These are phyloP conservation scores for Misgurnus mizolepis DNA, from an alignment of 2,113 vertebrate genomes.

Conservation along the genomic window DNA sequence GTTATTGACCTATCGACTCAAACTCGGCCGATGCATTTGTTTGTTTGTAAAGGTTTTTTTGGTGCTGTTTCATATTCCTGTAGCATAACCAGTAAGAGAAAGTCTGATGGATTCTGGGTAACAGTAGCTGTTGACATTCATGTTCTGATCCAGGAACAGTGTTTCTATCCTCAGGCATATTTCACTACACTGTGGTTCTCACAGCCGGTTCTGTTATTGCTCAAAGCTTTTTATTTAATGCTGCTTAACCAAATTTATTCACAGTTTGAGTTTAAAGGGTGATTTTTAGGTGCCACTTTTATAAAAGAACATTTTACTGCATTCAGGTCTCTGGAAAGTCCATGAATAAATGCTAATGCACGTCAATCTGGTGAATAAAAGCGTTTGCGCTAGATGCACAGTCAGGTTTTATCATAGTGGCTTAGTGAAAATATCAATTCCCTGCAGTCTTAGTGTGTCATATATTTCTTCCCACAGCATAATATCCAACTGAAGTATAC, in stretches of 20 bases:
- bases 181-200: background rate
- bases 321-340: background rate
- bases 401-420: slow-evolving; percentile 16
- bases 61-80: background rate
- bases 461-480: slow-evolving; percentile 15
- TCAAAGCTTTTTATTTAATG: slow-evolving; percentile 23
- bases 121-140: background rate
- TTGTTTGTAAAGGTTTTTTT: background rate
- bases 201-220: background rate
- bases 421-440: slow-evolving; percentile 15
- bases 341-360: background rate
- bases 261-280: background rate
- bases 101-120: background rate
- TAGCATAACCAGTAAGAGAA: background rate
- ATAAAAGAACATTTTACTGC: background rate
- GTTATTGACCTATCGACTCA: background rate
- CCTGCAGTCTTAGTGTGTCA: slow-evolving; percentile 3
- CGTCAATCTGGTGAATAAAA: slow-evolving; percentile 1
- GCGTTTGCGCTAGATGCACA: background rate
- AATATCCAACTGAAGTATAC: slow-evolving; percentile 26
- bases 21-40: background rate
- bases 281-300: no score
- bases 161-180: background rate
- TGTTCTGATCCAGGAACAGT: background rate
- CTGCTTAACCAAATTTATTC: slow-evolving; percentile 10